A percentile compares a stretch with the other conserved stretches of the same genome.
Conservation (phyloP, 2,113 vertebrate genomes). For the Orthonyx spaldingii region DNA sequence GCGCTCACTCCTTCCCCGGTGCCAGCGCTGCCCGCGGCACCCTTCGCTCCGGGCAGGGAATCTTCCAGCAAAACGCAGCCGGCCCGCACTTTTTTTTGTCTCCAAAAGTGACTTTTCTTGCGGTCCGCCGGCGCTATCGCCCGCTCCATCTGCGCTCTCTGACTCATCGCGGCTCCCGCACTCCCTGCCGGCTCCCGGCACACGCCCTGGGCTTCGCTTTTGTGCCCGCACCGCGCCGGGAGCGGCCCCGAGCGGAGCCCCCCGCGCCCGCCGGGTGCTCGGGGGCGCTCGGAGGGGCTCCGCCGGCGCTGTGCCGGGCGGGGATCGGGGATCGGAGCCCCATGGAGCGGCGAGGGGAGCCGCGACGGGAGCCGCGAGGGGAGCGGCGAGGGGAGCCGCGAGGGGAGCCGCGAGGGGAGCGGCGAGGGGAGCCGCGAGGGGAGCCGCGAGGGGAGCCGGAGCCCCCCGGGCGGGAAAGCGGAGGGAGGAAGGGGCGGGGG, state of each 20-base stretch:
- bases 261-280: too few relatives aligned
- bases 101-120: not conserved
- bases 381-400: not conserved
- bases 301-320: not conserved
- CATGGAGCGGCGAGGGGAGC: not conserved
- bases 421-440: too few relatives aligned
- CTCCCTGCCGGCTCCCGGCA: not conserved
- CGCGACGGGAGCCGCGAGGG: not conserved
- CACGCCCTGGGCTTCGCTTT: not conserved
- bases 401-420: too few relatives aligned
- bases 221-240: not conserved
- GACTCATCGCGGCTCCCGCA: not conserved
- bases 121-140: not conserved
- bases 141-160: not conserved
- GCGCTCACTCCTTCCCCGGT: not conserved
- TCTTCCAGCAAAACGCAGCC: not conserved
- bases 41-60: not conserved
- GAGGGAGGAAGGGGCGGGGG: not conserved
- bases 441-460: too few relatives aligned
- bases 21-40: not conserved
- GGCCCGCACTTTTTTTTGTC: not conserved
- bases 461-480: too few relatives aligned
- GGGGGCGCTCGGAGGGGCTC: not conserved
- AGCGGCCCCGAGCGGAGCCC: not conserved
- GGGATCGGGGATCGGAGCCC: not conserved